Evolutionary conservation across 1,140 invertebrate genomes (phyloP).

Genomic region (Ridgeia piscesae): DNA sequence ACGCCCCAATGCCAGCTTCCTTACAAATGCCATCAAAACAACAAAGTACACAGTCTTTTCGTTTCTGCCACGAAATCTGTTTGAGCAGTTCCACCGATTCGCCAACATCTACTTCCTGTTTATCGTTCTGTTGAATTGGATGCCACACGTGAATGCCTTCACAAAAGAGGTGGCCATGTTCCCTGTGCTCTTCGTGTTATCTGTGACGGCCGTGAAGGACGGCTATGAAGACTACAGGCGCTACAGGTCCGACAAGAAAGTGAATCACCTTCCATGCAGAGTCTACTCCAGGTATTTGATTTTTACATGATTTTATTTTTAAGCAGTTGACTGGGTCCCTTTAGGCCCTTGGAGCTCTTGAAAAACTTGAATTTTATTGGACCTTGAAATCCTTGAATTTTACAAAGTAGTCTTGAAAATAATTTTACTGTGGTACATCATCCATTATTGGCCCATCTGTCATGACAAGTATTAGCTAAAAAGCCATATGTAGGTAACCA

Average conservation of each 20-base stretch:
- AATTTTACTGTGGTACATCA: too few species aligned
- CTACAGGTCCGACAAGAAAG: slow-evolving; percentile 84
- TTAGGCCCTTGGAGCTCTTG: too few species aligned
- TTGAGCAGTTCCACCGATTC: slow-evolving; percentile 96
- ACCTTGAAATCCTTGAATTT: too few species aligned
- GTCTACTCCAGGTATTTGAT: slow-evolving; percentile 86
- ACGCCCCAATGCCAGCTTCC: slow-evolving; percentile 80
- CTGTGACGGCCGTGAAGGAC: slow-evolving; percentile 96
- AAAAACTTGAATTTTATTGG: too few species aligned
- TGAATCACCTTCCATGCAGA: slow-evolving; percentile 89
- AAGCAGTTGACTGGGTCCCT: too few species aligned
- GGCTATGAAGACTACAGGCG: slow-evolving; percentile 91
- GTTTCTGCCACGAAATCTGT: slow-evolving; percentile 93
- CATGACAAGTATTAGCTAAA: too few species aligned
- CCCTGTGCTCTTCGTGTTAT: slow-evolving; percentile 74
- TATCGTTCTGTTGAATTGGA: slow-evolving; percentile 92
- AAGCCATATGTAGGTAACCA: too few species aligned
- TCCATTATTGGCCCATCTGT: too few species aligned
- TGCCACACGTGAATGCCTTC: slow-evolving; percentile 85
- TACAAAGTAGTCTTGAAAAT: too few species aligned
- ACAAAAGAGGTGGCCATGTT: slow-evolving; percentile 95
- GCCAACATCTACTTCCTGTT: slow-evolving; percentile 98
- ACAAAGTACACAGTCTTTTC: slow-evolving; percentile 94
- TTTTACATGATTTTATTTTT: too few species aligned
- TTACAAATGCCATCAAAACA: slow-evolving; percentile 65